Percentiles rank a stretch among this genome's conserved stretches.
Evolutionary conservation across 1,140 invertebrate species (phyloP).

Genomic region (Trichonephila inaurata): DNA sequence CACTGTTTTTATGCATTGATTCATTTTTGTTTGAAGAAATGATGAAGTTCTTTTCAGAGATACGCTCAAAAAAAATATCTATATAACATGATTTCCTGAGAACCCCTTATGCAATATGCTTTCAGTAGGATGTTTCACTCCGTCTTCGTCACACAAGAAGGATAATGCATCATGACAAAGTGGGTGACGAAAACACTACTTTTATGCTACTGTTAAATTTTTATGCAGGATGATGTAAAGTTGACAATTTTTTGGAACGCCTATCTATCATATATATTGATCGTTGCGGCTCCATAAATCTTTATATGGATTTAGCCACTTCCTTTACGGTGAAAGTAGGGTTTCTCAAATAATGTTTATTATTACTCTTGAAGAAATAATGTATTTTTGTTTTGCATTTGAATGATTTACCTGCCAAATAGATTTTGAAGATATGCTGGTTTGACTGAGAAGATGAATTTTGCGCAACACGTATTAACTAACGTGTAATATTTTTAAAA

Average conservation of each 20-base stretch:
- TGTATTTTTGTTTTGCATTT: no score
- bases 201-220: constrained; percentile 60
- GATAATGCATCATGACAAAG: constrained; percentile 54
- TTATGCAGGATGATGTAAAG: constrained; percentile 12
- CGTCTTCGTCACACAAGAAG: constrained; percentile 49
- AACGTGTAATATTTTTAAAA: no score
- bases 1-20: not conserved
- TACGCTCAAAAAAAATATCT: not conserved
- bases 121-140: constrained; percentile 1
- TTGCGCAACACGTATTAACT: no score
- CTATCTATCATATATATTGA: constrained; percentile 62
- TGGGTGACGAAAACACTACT: constrained; percentile 58
- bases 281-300: constrained; percentile 8
- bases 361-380: no score
- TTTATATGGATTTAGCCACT: not conserved
- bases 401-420: no score
- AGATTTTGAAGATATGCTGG: no score
- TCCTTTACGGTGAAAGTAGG: not conserved
- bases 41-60: not conserved
- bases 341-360: not conserved
- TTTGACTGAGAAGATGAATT: no score
- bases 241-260: not conserved
- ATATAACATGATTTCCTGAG: constrained; percentile 17
- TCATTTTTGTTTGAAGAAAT: not conserved
- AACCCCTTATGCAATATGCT: not conserved